Conservation (phyloP, 2,113 vertebrate genomes). For the Edolisoma coerulescens region DNA sequence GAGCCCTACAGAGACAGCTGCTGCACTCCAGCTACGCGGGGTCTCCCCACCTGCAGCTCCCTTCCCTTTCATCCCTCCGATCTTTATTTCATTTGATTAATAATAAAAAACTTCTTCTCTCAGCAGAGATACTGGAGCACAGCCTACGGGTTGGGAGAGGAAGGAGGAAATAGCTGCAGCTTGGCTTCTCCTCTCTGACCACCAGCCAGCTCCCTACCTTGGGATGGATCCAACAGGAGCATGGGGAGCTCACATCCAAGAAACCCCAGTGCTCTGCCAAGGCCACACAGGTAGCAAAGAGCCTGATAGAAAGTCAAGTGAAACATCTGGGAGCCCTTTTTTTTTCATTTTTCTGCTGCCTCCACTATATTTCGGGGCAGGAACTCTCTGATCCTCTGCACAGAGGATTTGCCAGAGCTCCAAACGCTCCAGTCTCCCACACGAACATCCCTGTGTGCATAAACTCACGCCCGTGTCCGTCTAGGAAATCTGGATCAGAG, state of each 20-base stretch:
- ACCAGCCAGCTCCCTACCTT: slow-evolving; percentile 30
- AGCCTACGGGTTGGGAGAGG: background rate
- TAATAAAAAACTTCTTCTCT: background rate
- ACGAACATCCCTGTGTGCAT: background rate
- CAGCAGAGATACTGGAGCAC: slow-evolving; percentile 10
- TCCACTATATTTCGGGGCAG: background rate
- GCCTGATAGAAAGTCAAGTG: background rate
- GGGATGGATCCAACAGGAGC: slow-evolving; percentile 11
- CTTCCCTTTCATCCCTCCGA: background rate
- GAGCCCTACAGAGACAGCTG: background rate
- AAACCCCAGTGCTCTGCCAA: background rate
- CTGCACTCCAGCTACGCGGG: background rate
- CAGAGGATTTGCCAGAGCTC: background rate
- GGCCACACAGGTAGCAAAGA: slow-evolving; percentile 51
- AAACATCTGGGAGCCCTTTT: slow-evolving; percentile 31
- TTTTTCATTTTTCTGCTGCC: background rate
- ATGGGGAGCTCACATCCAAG: background rate
- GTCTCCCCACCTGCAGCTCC: background rate
- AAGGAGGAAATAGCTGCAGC: slow-evolving; percentile 17
- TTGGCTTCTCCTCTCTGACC: slow-evolving; percentile 9
- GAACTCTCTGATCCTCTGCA: background rate
- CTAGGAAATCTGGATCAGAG: background rate
- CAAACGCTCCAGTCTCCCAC: background rate
- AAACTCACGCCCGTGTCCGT: fast-evolving
- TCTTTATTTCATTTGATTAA: background rate